Conservation (phyloP, 2,888 invertebrate species). For the Scotopteryx bipunctaria region DNA sequence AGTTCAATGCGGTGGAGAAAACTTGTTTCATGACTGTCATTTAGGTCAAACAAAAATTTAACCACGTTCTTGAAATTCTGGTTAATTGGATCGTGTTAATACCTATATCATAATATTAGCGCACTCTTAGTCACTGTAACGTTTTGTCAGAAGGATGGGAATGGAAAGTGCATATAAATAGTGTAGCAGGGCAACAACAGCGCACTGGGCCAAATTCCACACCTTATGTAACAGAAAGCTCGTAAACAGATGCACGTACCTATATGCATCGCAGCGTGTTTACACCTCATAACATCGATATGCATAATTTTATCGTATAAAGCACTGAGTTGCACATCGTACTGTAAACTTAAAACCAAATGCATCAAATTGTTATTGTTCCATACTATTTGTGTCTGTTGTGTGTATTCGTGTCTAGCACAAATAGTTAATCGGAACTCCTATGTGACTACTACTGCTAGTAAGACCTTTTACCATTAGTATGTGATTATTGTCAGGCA, state of each 20-base stretch:
- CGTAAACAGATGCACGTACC: constrained; percentile 70
- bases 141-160: constrained; percentile 67
- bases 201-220: constrained; percentile 62
- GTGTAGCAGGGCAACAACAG: constrained; percentile 47
- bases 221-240: constrained; percentile 66
- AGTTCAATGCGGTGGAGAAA: not conserved
- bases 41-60: constrained; percentile 13
- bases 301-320: constrained; percentile 36
- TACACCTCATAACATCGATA: constrained; percentile 46
- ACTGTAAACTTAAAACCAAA: constrained; percentile 12
- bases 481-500: too few species aligned
- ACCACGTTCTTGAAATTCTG: constrained; percentile 13
- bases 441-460: too few species aligned
- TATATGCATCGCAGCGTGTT: constrained; percentile 47
- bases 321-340: constrained; percentile 11
- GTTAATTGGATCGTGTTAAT: constrained; percentile 22
- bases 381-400: not conserved
- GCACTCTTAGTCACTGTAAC: constrained; percentile 63
- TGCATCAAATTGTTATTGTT: constrained; percentile 13
- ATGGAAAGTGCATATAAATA: constrained; percentile 76
- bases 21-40: not conserved
- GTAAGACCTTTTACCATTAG: too few species aligned
- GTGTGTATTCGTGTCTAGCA: not conserved
- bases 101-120: constrained; percentile 54
- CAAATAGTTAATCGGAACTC: too few species aligned